Conservation (phyloP, 2,797 vertebrate species). For the Pampus argenteus region DNA sequence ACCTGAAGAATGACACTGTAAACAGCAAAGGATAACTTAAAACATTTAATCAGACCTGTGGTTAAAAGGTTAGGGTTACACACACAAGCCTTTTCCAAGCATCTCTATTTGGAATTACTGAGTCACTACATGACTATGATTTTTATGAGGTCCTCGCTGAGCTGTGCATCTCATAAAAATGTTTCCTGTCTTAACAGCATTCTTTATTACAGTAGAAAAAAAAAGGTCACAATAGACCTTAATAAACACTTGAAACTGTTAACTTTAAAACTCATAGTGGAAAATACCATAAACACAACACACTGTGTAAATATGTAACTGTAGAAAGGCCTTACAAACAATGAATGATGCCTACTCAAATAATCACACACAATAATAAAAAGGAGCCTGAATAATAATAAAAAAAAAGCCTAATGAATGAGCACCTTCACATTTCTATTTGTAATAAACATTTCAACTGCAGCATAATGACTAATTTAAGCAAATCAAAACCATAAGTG, state of each 20-base stretch:
- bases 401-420: background rate
- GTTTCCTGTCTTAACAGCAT: background rate
- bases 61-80: background rate
- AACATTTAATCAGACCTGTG: background rate
- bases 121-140: conserved; percentile 11
- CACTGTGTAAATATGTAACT: background rate
- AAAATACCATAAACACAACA: background rate
- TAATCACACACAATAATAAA: conserved; percentile 16
- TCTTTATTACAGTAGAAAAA: background rate
- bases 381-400: conserved; percentile 19
- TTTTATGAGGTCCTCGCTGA: conserved; percentile 27
- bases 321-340: no score
- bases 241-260: background rate
- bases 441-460: no score
- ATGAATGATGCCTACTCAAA: no score
- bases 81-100: background rate
- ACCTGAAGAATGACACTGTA: conserved; percentile 15
- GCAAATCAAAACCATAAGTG: background rate
- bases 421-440: no score
- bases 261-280: background rate
- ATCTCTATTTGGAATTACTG: conserved; percentile 8
- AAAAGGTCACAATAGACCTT: background rate
- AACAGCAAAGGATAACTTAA: background rate
- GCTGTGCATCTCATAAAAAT: conserved; percentile 34
- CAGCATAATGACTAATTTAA: background rate